phyloP scores from a whole-genome alignment of 2,113 vertebrate species.

The Saimiri boliviensis region DNA sequence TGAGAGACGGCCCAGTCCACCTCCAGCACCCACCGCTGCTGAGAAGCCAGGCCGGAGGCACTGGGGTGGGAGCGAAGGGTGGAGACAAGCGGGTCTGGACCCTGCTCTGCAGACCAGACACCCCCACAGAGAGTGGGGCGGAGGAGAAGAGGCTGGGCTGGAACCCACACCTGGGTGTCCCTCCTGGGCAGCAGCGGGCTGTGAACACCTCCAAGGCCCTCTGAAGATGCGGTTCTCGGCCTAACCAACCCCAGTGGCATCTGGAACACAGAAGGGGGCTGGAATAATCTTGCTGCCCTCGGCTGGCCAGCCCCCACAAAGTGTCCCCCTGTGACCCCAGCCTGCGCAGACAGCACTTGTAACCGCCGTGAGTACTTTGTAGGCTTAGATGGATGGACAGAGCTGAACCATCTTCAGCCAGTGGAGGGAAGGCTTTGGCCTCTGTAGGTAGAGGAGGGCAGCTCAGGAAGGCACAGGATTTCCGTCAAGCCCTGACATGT shows the following conservation, averaged over 20 bases:
- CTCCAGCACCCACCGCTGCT: accelerated
- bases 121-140: too few relatives aligned
- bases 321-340: neutral
- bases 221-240: neutral
- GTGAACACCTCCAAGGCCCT: neutral
- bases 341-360: neutral
- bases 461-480: neutral
- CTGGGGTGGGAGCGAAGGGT: accelerated
- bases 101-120: neutral
- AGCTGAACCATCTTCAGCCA: neutral
- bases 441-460: neutral
- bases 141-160: too few relatives aligned
- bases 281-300: neutral
- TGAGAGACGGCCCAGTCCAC: neutral
- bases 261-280: neutral
- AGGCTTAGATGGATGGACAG: too few relatives aligned
- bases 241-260: neutral
- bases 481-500: neutral
- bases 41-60: neutral
- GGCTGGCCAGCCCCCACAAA: neutral
- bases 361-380: neutral
- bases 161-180: too few relatives aligned
- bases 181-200: neutral
- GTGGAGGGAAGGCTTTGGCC: neutral
- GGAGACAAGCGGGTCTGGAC: too few relatives aligned